Conservation (phyloP, 1,140 invertebrate species). For the Macrobrachium nipponense region DNA sequence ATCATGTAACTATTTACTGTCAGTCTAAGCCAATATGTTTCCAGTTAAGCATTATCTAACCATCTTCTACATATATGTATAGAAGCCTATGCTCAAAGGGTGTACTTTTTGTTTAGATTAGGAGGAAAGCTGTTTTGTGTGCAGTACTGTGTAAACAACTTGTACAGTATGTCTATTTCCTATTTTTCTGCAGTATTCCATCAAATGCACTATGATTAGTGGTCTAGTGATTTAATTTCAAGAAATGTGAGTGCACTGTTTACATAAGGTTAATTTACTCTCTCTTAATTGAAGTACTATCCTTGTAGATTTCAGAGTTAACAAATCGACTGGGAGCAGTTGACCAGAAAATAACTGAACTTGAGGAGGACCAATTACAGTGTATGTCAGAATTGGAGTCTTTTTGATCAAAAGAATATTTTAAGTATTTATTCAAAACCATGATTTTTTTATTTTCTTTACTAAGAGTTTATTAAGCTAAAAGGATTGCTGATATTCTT, state of each 20-base stretch:
- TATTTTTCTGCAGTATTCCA: too few species aligned
- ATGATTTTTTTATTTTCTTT: not conserved
- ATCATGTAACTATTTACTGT: too few species aligned
- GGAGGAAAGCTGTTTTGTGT: too few species aligned
- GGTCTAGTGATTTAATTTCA: not conserved
- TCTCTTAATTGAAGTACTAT: not conserved
- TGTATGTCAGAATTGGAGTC: slow-evolving; percentile 45
- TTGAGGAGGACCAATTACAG: slow-evolving; percentile 46
- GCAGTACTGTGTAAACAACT: too few species aligned
- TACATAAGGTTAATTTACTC: not conserved
- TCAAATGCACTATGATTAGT: too few species aligned
- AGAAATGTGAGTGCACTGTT: not conserved
- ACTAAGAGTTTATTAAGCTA: not conserved
- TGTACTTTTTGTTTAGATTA: too few species aligned
- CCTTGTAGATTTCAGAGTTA: slow-evolving; percentile 29
- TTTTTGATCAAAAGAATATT: slow-evolving; percentile 4
- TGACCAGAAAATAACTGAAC: slow-evolving; percentile 39
- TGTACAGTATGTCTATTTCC: too few species aligned
- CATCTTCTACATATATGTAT: too few species aligned
- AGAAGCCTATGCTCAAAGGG: too few species aligned
- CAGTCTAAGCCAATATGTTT: too few species aligned
- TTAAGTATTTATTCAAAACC: not conserved
- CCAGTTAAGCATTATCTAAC: too few species aligned
- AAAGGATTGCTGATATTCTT: not conserved
- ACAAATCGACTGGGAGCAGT: slow-evolving; percentile 37